These are phyloP conservation scores for Orchestes rusci DNA, from an alignment of 2,888 invertebrate genomes.

Conservation along the genomic window DNA sequence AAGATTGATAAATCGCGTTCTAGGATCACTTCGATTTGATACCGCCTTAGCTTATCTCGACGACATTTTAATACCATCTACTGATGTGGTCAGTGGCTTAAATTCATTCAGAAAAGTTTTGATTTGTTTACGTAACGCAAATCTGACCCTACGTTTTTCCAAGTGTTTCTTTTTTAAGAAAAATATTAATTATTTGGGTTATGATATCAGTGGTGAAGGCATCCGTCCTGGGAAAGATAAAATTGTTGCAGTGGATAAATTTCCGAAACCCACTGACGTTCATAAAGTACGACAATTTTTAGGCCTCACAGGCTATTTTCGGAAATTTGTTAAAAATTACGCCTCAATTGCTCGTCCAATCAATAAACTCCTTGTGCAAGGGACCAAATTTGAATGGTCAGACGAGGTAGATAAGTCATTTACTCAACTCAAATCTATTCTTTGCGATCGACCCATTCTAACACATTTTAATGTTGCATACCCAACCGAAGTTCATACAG, in stretches of 20 bases:
- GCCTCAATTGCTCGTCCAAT: too few relatives aligned
- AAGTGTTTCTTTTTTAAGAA: slow-evolving; percentile 24
- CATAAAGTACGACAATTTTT: slow-evolving; percentile 9
- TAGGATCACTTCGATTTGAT: not conserved
- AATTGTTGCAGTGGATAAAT: slow-evolving; percentile 5
- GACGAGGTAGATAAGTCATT: too few relatives aligned
- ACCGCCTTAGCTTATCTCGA: slow-evolving; percentile 6
- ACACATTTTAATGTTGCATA: not conserved
- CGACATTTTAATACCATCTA: slow-evolving; percentile 20
- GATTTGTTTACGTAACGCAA: slow-evolving; percentile 1
- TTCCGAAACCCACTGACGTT: slow-evolving; percentile 5
- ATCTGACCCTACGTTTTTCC: slow-evolving; percentile 14
- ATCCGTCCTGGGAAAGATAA: slow-evolving; percentile 4
- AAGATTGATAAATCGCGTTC: not conserved
- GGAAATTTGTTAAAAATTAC: not conserved
- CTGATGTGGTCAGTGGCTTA: slow-evolving; percentile 13
- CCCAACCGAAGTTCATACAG: slow-evolving; percentile 1
- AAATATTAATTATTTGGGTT: slow-evolving; percentile 29
- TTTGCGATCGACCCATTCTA: not conserved
- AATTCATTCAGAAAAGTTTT: slow-evolving; percentile 7
- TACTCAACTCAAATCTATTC: too few relatives aligned
- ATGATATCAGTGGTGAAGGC: slow-evolving; percentile 2
- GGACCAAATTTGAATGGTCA: not conserved
- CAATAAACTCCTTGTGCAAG: too few relatives aligned
- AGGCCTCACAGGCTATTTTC: slow-evolving; percentile 4